Conservation (phyloP, 2,888 invertebrate species). For the Carpatolechia fugitivella region DNA sequence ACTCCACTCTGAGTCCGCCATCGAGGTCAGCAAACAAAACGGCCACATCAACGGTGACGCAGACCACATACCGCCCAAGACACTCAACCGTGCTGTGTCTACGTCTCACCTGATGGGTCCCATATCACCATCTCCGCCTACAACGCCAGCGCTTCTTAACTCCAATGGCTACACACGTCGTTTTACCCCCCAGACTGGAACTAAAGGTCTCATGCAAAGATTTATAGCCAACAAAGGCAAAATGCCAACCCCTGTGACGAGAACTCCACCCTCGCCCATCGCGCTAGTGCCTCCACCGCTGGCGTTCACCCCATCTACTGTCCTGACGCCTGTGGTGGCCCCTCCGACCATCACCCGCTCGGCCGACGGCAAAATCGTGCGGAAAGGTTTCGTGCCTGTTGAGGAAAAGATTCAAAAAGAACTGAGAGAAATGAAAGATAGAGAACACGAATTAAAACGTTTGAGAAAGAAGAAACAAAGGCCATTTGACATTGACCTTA, state of each 20-base stretch:
- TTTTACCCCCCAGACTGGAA: slow-evolving; percentile 82
- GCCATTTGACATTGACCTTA: slow-evolving; percentile 81
- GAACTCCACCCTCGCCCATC: slow-evolving; percentile 40
- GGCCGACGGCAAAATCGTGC: slow-evolving; percentile 81
- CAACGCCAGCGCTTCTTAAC: slow-evolving; percentile 50
- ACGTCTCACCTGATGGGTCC: slow-evolving; percentile 69
- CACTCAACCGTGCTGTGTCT: slow-evolving; percentile 65
- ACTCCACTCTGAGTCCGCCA: slow-evolving; percentile 68
- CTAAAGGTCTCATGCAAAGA: slow-evolving; percentile 91
- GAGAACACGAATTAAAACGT: slow-evolving; percentile 88
- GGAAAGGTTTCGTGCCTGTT: slow-evolving; percentile 90
- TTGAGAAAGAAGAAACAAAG: slow-evolving; percentile 81
- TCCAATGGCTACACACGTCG: slow-evolving; percentile 78
- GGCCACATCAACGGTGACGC: slow-evolving; percentile 62
- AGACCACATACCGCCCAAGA: slow-evolving; percentile 42
- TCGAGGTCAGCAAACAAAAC: slow-evolving; percentile 70
- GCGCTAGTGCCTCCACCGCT: slow-evolving; percentile 51
- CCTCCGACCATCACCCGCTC: slow-evolving; percentile 74
- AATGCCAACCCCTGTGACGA: slow-evolving; percentile 60
- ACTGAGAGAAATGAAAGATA: slow-evolving; percentile 88
- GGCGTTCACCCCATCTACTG: slow-evolving; percentile 52
- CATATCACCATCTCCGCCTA: slow-evolving; percentile 54
- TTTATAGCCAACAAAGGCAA: slow-evolving; percentile 90
- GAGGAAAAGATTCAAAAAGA: slow-evolving; percentile 94
- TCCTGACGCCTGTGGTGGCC: slow-evolving; percentile 41